These are phyloP conservation scores for Myripristis jacobus DNA, from an alignment of 2,797 vertebrate genomes.

Conservation along the genomic window DNA sequence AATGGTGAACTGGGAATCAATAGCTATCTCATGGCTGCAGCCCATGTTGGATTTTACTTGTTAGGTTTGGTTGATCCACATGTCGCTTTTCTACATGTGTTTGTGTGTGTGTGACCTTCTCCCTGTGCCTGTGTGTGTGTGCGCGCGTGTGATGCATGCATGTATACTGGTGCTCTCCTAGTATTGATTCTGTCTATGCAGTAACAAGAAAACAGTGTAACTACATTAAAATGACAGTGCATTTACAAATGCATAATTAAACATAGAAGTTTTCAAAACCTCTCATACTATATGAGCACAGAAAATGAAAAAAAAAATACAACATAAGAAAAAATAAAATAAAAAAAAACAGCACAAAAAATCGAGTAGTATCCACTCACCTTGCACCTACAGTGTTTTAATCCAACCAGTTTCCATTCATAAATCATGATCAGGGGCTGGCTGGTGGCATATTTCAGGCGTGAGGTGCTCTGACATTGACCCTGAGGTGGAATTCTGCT, in stretches of 20 bases:
- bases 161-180: slow-evolving; percentile 52
- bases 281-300: not conserved
- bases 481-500: slow-evolving; percentile 76
- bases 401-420: slow-evolving; percentile 64
- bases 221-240: slow-evolving; percentile 70
- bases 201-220: slow-evolving; percentile 70
- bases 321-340: not conserved
- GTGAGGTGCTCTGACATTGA: slow-evolving; percentile 77
- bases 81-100: slow-evolving; percentile 47
- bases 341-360: slow-evolving; percentile 18
- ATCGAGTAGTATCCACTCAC: slow-evolving; percentile 45
- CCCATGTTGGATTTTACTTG: slow-evolving; percentile 76
- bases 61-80: slow-evolving; percentile 73
- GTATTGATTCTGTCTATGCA: slow-evolving; percentile 71
- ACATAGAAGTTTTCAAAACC: slow-evolving; percentile 8
- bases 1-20: slow-evolving; percentile 81
- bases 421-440: slow-evolving; percentile 65
- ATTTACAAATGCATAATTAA: slow-evolving; percentile 58
- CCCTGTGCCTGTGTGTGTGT: slow-evolving; percentile 10
- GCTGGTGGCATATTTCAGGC: slow-evolving; percentile 67
- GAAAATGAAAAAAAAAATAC: not conserved
- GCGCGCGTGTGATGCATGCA: slow-evolving; percentile 39
- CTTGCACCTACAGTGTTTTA: slow-evolving; percentile 38
- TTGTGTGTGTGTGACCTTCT: too few species aligned
- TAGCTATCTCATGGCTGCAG: slow-evolving; percentile 78